Evolutionary conservation across 2,888 invertebrate genomes (phyloP), one percentile per base, ranked within the genome.

Genomic region (Ophion obscuratus): DNA sequence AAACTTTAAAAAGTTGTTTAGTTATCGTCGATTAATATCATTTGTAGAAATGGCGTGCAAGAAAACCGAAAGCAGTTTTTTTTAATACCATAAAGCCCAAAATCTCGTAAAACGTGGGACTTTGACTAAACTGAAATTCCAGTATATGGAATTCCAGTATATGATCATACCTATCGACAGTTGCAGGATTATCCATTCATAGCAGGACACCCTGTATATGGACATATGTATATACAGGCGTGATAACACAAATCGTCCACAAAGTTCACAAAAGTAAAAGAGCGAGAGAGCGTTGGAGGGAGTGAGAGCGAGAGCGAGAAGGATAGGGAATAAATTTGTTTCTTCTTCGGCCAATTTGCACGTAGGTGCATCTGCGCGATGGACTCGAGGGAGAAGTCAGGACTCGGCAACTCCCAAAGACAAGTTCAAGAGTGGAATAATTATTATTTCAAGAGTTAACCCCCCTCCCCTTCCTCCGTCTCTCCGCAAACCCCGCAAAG

Each of bases 271-370:
- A 59, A 81, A 73, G 47, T 5, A 73, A 44, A 61, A 36, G 53
- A 14, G 5, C 11, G 53, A 53, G 27, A 66, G 64, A 24, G 44
- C 53, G 53, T 6, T 5, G 11, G 68, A 36, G 61, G 14, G 79
- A 47, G 47, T 0, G 14, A 14, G 53, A 5, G 27, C 40, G 57
- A 6, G 44, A 76, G 36, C 31, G 11, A 20, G 62, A 36, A 44
- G n/a, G 79, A 53, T 62, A 24, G 20, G 44, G 68, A 74, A 81
- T 75, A 68, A 85, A 81, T 64, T 85, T 85, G 68, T 78, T 76
- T 71, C 11, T 47, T 27, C 64, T 78, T 74, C 66, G 70, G 77
- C 66, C 64, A 47, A 77, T 82, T 82, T 77, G n/a, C 73, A 73
- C 81, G 66, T 71, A 73, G 66, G 76, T 81, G 66, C 53, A 53